A percentile compares a stretch with the other conserved stretches of the same genome.
Evolutionary conservation across 1,140 invertebrate species (phyloP).

Genomic region (Bombus soroeensis): DNA sequence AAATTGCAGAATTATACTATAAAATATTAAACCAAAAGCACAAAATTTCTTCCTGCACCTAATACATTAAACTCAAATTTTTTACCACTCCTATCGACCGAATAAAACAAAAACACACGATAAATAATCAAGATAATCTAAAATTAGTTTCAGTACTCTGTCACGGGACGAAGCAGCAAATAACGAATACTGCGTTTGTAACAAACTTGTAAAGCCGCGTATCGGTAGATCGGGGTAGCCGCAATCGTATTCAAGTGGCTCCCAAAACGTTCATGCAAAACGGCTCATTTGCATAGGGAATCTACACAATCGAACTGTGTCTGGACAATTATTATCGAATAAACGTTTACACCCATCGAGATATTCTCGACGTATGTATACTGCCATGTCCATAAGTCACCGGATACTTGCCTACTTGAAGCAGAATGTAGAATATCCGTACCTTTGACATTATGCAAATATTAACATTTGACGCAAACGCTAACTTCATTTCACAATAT

Average conservation of each 20-base stretch:
- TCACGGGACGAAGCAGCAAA: not conserved
- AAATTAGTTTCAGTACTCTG: not conserved
- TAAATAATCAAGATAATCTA: not conserved
- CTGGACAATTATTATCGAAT: slow-evolving; percentile 39
- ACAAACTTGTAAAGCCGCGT: slow-evolving; percentile 21
- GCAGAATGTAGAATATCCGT: too few relatives aligned
- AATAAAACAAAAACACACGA: not conserved
- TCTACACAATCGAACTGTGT: not conserved
- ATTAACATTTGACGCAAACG: too few relatives aligned
- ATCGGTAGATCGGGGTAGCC: not conserved
- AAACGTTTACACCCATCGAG: slow-evolving; percentile 9
- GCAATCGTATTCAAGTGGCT: slow-evolving; percentile 1
- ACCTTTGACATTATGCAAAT: too few relatives aligned
- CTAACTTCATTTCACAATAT: too few relatives aligned
- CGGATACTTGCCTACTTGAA: too few relatives aligned
- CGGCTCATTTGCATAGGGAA: slow-evolving; percentile 24
- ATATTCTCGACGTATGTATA: not conserved
- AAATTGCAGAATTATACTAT: not conserved
- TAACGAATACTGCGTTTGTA: slow-evolving; percentile 4
- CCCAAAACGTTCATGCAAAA: slow-evolving; percentile 20
- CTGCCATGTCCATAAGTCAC: too few relatives aligned
- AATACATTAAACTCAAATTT: not conserved
- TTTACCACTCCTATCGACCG: not conserved
- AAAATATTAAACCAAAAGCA: not conserved
- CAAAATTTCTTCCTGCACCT: not conserved